These are phyloP conservation scores for Azemiops feae DNA, from an alignment of 2,113 vertebrate genomes.

Conservation along the genomic window DNA sequence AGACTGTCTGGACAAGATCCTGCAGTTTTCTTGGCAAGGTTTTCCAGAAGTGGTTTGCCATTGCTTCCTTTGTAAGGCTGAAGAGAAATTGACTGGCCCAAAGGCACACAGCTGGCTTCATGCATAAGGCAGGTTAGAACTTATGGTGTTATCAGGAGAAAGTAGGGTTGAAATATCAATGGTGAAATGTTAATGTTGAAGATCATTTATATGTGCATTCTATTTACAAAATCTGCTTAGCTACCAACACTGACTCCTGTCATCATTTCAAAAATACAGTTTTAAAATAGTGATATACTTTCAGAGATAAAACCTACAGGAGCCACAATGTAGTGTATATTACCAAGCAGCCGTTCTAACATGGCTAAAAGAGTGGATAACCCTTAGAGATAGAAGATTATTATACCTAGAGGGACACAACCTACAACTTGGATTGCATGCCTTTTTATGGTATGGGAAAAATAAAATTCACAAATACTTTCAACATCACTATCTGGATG, in stretches of 20 bases:
- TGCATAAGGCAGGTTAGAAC: not conserved
- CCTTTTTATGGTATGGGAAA: too few relatives aligned
- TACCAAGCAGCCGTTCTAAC: too few relatives aligned
- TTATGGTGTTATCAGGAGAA: conserved; percentile 34
- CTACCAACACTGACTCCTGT: not conserved
- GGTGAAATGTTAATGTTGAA: not conserved
- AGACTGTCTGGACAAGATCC: not conserved
- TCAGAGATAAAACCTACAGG: not conserved
- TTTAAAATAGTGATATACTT: conserved; percentile 12
- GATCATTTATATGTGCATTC: conserved; percentile 21
- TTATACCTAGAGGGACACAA: too few relatives aligned
- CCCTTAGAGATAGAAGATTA: too few relatives aligned
- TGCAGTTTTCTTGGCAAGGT: not conserved
- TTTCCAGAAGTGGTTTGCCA: not conserved
- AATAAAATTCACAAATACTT: too few relatives aligned
- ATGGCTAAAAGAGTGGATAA: too few relatives aligned
- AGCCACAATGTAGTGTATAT: too few relatives aligned
- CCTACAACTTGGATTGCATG: too few relatives aligned
- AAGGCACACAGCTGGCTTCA: not conserved
- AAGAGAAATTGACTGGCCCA: not conserved
- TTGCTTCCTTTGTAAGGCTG: not conserved
- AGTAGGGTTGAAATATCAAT: not conserved
- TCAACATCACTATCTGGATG: too few relatives aligned
- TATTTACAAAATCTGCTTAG: conserved; percentile 25
- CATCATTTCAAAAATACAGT: not conserved